Conservation (phyloP, 2,113 vertebrate species). For the Prolemur simus region DNA sequence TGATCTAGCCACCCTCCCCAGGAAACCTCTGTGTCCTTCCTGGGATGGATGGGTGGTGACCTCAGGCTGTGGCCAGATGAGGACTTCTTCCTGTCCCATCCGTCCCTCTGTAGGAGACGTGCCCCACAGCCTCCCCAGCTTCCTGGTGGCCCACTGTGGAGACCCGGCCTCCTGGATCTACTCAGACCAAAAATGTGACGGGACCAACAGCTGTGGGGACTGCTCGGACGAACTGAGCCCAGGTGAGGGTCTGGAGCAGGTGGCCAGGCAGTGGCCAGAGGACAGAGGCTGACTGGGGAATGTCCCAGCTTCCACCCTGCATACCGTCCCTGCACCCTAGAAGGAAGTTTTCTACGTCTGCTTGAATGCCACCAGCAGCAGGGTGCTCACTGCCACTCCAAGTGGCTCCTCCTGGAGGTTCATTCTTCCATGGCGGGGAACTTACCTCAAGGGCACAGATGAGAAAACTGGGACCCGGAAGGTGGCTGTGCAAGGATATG, state of each 20-base stretch:
- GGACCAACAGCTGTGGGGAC: conserved; percentile 87
- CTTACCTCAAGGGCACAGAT: not conserved
- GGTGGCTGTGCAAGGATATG: too few relatives aligned
- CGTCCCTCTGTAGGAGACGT: conserved; percentile 78
- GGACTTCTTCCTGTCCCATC: not conserved
- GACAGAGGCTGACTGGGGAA: not conserved
- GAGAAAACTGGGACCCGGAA: not conserved
- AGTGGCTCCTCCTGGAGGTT: not conserved
- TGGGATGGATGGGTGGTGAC: too few relatives aligned
- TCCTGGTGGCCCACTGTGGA: conserved; percentile 84
- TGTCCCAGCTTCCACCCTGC: not conserved
- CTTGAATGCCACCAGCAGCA: not conserved
- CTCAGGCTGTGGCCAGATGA: not conserved
- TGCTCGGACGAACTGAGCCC: conserved; percentile 86
- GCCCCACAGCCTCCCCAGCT: conserved; percentile 82
- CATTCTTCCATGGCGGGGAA: not conserved
- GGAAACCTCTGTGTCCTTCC: not conserved
- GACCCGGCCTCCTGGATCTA: conserved; percentile 83
- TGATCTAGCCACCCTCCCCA: not conserved
- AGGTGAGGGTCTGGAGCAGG: conserved; percentile 75
- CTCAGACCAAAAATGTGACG: conserved; percentile 82
- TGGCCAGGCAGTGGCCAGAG: not conserved
- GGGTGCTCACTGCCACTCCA: not conserved
- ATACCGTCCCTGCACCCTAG: not conserved
- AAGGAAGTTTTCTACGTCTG: not conserved